These are phyloP conservation scores for Apis laboriosa DNA, from an alignment of 1,140 invertebrate species.

Conservation along the genomic window DNA sequence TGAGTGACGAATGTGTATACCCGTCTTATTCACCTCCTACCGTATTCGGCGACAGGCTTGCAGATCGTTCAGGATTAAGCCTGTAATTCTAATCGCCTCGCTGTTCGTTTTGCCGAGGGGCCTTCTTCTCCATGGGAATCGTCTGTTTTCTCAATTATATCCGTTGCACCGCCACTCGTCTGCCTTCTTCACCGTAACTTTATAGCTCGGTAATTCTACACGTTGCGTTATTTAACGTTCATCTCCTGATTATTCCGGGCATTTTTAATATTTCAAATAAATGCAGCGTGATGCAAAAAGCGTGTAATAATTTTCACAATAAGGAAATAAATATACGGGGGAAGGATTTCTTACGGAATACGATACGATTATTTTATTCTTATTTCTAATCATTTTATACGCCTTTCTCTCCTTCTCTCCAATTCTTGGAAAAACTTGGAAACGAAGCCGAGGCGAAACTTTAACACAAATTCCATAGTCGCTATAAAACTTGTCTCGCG, in stretches of 20 bases:
- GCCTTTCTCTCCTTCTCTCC: too few species aligned
- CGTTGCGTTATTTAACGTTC: neutral
- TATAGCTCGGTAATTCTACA: neutral
- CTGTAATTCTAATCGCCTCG: conserved; percentile 65
- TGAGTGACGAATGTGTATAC: conserved; percentile 69
- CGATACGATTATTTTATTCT: too few species aligned
- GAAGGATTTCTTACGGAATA: too few species aligned
- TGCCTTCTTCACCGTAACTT: neutral
- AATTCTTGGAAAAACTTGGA: neutral
- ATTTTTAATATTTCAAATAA: neutral
- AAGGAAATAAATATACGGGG: too few species aligned
- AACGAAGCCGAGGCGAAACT: neutral
- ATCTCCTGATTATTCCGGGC: neutral
- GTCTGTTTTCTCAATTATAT: conserved; percentile 41
- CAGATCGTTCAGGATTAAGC: conserved; percentile 62
- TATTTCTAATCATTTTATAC: too few species aligned
- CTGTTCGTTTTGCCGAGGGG: conserved; percentile 19
- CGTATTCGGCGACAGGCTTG: conserved; percentile 70
- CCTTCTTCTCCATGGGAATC: conserved; percentile 32
- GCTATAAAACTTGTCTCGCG: neutral
- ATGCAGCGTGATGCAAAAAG: neutral
- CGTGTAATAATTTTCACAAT: too few species aligned
- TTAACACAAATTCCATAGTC: neutral
- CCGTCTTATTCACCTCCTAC: conserved; percentile 67
- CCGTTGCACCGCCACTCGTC: conserved; percentile 5